Evolutionary conservation across 2,113 vertebrate species (phyloP), one percentile per base, ranked within the genome.

Genomic region (Neomonachus schauinslandi): DNA sequence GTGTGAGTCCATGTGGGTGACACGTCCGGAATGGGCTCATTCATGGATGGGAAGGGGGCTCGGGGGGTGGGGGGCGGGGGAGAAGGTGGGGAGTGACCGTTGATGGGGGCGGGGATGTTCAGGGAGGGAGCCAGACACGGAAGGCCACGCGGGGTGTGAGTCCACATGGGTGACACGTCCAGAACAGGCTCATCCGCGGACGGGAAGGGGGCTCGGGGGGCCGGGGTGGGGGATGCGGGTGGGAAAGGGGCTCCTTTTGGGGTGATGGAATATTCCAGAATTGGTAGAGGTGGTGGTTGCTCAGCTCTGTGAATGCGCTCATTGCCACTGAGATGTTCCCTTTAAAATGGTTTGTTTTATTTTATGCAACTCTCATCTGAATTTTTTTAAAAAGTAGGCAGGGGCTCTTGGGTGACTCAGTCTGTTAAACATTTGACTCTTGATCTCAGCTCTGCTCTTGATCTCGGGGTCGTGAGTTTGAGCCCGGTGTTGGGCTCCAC

Each of bases 171-270:
- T 5, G 59, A 9, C 42, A 28, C 0, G 9, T 46, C 59, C 49
- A 36, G 49, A 15, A 79, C 24, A 14, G 76, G 42, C 65, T 0
- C 0, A 1, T 5, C 42, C 77, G 5, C 10, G 19, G 85, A 74
- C 0, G 0, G 42, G 19, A 28, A 2, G 39, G 16, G 42, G 55
- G 67, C 15, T 19, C 3, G 0, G 79, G 42, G 74, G 28, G 5
- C 61, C 2, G 71, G 24, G 28, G 16, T 2, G 0, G 51, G 33
- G 7, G 0, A 0, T 5, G 15, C 15, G 0, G 2, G 0, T 13
- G 67, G 22, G 5, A 5, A 51, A 0, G 0, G 21, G 65, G 55
- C 16, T 57, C 51, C 31, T 31, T 84, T 31, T 9, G 31, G 14
- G 31, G 18, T 1, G 36, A 69, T 3, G 83, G 76, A 7, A 39